Evolutionary conservation across 2,797 vertebrate genomes (phyloP).

Genomic region (Phalloptychus januarius): DNA sequence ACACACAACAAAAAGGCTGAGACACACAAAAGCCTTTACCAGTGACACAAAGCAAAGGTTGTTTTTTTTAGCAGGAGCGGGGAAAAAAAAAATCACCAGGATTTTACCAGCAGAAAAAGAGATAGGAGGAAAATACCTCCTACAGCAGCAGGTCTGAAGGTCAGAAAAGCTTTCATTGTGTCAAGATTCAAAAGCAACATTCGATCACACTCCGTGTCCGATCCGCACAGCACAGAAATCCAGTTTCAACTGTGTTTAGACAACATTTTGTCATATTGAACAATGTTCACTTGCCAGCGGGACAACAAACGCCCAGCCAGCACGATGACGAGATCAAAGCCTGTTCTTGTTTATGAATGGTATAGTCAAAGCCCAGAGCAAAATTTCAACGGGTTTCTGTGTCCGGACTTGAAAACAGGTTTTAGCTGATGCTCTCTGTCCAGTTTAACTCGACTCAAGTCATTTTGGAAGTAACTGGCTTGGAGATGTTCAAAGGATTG

Average conservation of each 20-base stretch:
- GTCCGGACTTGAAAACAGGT: background rate
- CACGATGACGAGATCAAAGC: background rate
- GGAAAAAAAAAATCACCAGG: background rate
- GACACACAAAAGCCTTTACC: conserved; percentile 1
- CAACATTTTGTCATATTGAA: background rate
- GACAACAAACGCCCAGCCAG: background rate
- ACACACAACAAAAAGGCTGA: background rate
- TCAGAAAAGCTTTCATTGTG: background rate
- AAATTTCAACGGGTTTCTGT: background rate
- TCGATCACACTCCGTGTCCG: background rate
- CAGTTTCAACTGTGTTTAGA: too few species aligned
- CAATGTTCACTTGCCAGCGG: background rate
- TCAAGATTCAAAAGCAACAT: background rate
- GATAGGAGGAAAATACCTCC: background rate
- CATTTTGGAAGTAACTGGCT: background rate
- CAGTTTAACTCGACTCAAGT: background rate
- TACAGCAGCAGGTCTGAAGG: background rate
- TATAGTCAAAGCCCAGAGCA: background rate
- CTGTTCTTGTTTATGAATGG: background rate
- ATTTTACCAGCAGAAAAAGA: background rate
- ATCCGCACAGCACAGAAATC: background rate
- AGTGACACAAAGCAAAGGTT: background rate
- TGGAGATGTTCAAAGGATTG: background rate
- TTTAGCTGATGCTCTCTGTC: background rate
- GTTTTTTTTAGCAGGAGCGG: background rate